Conservation (phyloP, 2,888 invertebrate genomes). For the Agriotes lineatus region DNA sequence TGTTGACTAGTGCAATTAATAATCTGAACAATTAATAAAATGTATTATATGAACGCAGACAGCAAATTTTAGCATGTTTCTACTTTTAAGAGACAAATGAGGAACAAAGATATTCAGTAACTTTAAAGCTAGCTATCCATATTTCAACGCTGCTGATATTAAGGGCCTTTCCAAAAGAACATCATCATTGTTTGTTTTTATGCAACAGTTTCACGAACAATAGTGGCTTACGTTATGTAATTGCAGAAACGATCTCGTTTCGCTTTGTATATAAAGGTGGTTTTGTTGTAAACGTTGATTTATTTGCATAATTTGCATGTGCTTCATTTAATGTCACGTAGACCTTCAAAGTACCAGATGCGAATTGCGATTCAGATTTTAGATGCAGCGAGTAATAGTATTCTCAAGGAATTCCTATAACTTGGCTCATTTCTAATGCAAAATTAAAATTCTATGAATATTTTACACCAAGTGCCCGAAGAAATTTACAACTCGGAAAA, state of each 20-base stretch:
- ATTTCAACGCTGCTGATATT: no score
- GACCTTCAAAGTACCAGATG: slow-evolving; percentile 33
- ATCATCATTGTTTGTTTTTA: no score
- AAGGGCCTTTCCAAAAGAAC: no score
- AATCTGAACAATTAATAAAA: no score
- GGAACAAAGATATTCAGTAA: no score
- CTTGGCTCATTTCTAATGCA: slow-evolving; percentile 54
- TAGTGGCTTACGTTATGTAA: neutral
- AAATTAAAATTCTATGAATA: slow-evolving; percentile 55
- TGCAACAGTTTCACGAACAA: no score
- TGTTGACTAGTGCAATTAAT: no score
- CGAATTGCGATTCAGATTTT: slow-evolving; percentile 35
- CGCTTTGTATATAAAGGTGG: slow-evolving; percentile 13
- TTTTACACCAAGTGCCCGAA: slow-evolving; percentile 48
- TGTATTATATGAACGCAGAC: no score
- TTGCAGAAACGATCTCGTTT: neutral
- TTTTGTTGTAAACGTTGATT: slow-evolving; percentile 18
- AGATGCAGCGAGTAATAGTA: slow-evolving; percentile 53
- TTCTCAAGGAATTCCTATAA: slow-evolving; percentile 48
- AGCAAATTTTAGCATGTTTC: no score
- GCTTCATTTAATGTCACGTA: slow-evolving; percentile 34
- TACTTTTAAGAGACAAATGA: no score
- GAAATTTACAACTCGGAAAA: slow-evolving; percentile 47
- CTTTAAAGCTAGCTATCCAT: no score
- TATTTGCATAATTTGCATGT: slow-evolving; percentile 36